Evolutionary conservation across 2,113 vertebrate species (phyloP).

Genomic region (Apaloderma vittatum): DNA sequence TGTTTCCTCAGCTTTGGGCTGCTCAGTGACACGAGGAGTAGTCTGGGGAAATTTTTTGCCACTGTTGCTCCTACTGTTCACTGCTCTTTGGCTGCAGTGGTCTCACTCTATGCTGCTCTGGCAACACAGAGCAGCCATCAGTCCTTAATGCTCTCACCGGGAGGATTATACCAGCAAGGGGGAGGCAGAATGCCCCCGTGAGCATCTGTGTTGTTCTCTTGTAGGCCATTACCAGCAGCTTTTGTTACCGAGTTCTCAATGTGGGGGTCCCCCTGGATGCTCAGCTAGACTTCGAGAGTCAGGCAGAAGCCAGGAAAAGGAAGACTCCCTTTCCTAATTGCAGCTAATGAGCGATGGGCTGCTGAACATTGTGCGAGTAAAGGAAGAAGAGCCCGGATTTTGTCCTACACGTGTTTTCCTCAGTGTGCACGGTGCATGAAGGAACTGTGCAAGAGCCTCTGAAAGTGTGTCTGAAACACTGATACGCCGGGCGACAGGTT

Average conservation of each 20-base stretch:
- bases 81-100: neutral
- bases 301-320: neutral
- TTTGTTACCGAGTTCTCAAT: neutral
- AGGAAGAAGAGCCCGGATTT: neutral
- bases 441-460: neutral
- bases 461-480: neutral
- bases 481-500: neutral
- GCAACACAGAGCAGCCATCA: neutral
- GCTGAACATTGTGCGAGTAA: neutral
- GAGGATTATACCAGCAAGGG: neutral
- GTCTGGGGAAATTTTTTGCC: neutral
- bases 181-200: accelerated
- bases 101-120: neutral
- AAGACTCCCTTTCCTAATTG: neutral
- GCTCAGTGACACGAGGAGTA: neutral
- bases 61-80: neutral
- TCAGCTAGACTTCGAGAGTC: neutral
- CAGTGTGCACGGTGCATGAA: neutral
- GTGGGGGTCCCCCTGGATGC: neutral
- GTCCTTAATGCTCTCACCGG: neutral
- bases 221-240: neutral
- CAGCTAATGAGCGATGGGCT: neutral
- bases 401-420: neutral
- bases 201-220: neutral
- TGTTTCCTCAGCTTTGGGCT: neutral